Percentiles rank a stretch among this genome's conserved stretches.
Conservation (phyloP, 2,113 vertebrate species). For the Abramis brama region DNA sequence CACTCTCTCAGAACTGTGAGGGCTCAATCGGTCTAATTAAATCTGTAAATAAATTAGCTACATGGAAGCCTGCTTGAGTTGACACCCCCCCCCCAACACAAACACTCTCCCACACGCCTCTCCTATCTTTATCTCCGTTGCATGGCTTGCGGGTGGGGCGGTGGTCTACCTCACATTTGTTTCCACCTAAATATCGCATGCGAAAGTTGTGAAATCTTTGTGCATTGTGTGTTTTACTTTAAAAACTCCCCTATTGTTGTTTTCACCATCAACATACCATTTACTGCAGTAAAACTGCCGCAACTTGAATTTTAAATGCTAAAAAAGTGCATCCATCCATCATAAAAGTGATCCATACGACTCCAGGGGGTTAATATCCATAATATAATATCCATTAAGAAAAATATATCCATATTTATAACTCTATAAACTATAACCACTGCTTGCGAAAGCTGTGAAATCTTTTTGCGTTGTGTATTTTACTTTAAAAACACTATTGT, state of each 20-base stretch:
- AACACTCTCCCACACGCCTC: constrained; percentile 69
- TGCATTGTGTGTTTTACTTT: neutral
- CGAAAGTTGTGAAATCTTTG: neutral
- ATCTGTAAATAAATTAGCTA: constrained; percentile 86
- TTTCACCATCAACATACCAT: neutral
- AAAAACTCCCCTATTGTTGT: neutral
- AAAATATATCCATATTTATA: too few species aligned
- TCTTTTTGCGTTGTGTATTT: neutral
- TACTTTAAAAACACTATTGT: neutral
- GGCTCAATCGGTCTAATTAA: constrained; percentile 85
- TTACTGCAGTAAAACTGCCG: constrained; percentile 9
- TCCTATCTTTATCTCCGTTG: constrained; percentile 52
- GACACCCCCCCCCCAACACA: constrained; percentile 68
- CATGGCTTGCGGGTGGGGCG: constrained; percentile 61
- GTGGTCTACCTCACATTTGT: constrained; percentile 62
- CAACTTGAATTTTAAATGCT: neutral
- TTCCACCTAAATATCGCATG: constrained; percentile 47
- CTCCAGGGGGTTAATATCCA: too few species aligned
- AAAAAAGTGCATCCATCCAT: too few species aligned
- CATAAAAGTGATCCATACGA: too few species aligned
- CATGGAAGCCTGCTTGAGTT: constrained; percentile 82
- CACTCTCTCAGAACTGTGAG: constrained; percentile 80
- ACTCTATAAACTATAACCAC: too few species aligned
- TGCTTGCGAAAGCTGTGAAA: neutral
- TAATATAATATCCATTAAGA: too few species aligned